These are phyloP conservation scores for Semaprochilodus insignis DNA, from an alignment of 2,797 vertebrate species.

Conservation along the genomic window DNA sequence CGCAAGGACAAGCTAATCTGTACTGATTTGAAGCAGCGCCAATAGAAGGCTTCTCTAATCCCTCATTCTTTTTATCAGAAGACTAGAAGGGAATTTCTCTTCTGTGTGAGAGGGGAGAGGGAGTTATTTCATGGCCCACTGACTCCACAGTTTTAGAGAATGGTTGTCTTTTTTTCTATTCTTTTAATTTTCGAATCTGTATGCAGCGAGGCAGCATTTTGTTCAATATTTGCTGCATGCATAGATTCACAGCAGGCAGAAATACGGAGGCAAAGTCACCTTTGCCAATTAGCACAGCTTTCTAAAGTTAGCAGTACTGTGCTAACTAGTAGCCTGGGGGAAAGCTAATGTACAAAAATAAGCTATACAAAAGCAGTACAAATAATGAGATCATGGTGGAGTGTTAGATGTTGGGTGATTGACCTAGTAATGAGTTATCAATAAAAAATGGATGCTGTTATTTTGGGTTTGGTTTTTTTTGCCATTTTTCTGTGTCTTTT, in stretches of 20 bases:
- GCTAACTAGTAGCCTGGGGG: constrained; percentile 7
- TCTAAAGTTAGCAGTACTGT: constrained; percentile 9
- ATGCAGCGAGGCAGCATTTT: constrained; percentile 66
- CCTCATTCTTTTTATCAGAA: constrained; percentile 72
- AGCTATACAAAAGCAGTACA: not conserved
- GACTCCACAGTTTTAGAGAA: constrained; percentile 78
- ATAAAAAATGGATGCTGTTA: too few species aligned
- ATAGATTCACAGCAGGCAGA: constrained; percentile 60
- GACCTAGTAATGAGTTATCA: too few species aligned
- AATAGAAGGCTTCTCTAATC: constrained; percentile 80
- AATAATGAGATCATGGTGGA: not conserved
- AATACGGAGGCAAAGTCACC: constrained; percentile 60
- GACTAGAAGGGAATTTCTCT: constrained; percentile 71
- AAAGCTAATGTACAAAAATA: not conserved
- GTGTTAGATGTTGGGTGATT: too few species aligned
- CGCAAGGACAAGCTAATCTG: constrained; percentile 80
- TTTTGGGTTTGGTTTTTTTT: too few species aligned
- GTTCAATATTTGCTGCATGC: constrained; percentile 66
- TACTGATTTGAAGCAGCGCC: constrained; percentile 80
- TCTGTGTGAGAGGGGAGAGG: constrained; percentile 70
- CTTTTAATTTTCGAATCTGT: constrained; percentile 44
- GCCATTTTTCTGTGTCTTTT: too few species aligned
- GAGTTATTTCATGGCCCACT: constrained; percentile 80
- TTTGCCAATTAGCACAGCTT: constrained; percentile 68
- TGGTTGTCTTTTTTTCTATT: constrained; percentile 58